Conservation (phyloP, 2,113 vertebrate genomes). For the Rana temporaria region DNA sequence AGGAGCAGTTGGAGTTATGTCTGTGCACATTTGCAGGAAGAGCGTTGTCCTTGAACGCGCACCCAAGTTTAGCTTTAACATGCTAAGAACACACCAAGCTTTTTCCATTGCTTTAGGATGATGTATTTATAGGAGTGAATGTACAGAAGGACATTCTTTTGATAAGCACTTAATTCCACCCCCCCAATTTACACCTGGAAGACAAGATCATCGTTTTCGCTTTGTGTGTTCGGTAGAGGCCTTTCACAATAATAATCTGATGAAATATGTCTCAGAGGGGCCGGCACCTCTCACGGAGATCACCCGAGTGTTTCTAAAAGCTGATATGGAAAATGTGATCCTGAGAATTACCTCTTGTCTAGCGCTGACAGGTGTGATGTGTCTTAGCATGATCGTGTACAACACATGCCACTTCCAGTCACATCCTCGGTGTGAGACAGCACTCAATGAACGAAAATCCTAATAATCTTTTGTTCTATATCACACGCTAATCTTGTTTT, state of each 20-base stretch:
- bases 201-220: background rate
- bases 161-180: conserved; percentile 17
- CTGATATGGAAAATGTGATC: conserved; percentile 54
- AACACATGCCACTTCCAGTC: conserved; percentile 62
- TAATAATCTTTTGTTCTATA: conserved; percentile 66
- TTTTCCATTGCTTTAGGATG: background rate
- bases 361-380: conserved; percentile 46
- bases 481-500: conserved; percentile 65
- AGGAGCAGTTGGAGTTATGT: no score
- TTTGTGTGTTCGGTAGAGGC: background rate
- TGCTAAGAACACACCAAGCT: background rate
- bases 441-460: conserved; percentile 62
- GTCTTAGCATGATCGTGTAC: conserved; percentile 50
- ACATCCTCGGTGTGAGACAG: conserved; percentile 60
- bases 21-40: no score
- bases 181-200: conserved; percentile 17
- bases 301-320: conserved; percentile 25
- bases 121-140: background rate
- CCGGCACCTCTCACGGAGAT: background rate
- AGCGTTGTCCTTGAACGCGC: background rate
- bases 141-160: background rate
- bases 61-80: background rate
- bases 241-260: conserved; percentile 12
- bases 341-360: conserved; percentile 37
- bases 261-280: background rate